Base-by-base conservation (phyloP, 2,888 invertebrate genomes). In the Stenichneumon culpator region DNA sequence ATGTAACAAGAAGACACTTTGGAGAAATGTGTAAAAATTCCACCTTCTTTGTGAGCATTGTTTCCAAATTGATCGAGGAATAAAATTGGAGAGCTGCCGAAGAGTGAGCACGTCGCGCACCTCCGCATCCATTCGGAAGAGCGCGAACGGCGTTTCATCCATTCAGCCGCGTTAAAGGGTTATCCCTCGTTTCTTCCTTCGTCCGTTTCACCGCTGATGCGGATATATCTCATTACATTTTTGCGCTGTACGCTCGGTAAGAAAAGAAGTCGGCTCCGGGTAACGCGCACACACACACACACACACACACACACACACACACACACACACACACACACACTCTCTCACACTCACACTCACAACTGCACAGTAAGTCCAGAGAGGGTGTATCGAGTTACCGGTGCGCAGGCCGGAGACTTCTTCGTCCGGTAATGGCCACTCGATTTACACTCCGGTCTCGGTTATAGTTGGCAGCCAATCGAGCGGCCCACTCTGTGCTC, bases 381-480 rank as follows among this genome's bases (percentile, higher is more conserved):
- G 67, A 72, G 67, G 54, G 52, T 28, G 68, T 28, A 67, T 32
- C 6, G 63, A 44, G 16, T 36, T 36, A 60, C 44, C 44, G 44
- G n/a, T 52, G 60, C 19, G 50, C 60, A 52, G 36, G 67, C 79
- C 72, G 57, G 74, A 77, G 70, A 85, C 80, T 63, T 63, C 63
- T 63, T 63, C 63, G 63, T 82, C 81, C 88, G 78, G 88, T 91
- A 90, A 91, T 91, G 89, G 90, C 88, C 89, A 89, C 89, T 89
- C 91, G 89, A 91, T 91, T 90, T 91, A 86, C 88, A 82, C 86
- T 89, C 79, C 65, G 65, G 77, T 87, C 86, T 74, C 75, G 84
- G 84, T 86, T 85, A 85, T 85, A 85, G 85, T 84, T 83, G 84
- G 80, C 85, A 84, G 77, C 83, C 87, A 87, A 87, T 86, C 83